Conservation (phyloP, 2,113 vertebrate genomes). For the Lathamus discolor region DNA sequence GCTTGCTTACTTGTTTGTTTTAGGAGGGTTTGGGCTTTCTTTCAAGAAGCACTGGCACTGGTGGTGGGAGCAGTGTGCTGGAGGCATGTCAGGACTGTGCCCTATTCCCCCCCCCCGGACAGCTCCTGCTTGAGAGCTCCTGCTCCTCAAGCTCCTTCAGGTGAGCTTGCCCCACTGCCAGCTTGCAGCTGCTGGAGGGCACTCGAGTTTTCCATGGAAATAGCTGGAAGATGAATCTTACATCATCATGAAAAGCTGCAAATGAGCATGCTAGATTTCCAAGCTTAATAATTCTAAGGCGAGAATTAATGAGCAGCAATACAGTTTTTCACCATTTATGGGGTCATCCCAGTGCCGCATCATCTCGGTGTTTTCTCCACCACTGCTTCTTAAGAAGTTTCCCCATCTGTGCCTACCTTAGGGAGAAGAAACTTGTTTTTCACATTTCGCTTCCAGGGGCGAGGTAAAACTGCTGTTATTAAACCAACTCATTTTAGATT, state of each 20-base stretch:
- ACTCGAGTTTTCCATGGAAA: background rate
- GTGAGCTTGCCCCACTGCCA: background rate
- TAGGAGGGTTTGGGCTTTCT: background rate
- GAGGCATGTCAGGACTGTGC: background rate
- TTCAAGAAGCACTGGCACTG: background rate
- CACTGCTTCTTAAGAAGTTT: background rate
- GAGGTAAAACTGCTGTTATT: background rate
- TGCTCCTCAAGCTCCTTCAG: background rate
- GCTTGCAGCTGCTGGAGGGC: background rate
- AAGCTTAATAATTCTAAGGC: background rate
- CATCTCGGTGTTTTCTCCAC: background rate
- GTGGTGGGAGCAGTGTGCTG: background rate
- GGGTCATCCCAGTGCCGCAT: background rate
- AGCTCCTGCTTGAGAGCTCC: background rate
- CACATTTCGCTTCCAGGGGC: background rate
- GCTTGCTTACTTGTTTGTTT: background rate
- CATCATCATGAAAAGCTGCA: background rate
- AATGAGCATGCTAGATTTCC: background rate
- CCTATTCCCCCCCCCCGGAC: accelerated
- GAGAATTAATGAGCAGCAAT: background rate
- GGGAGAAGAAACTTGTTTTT: background rate
- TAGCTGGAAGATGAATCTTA: background rate
- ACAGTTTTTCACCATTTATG: accelerated
- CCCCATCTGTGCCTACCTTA: background rate
- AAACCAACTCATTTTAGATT: background rate